phyloP scores from a whole-genome alignment of 2,888 invertebrate species.

The Ophraella communa region DNA sequence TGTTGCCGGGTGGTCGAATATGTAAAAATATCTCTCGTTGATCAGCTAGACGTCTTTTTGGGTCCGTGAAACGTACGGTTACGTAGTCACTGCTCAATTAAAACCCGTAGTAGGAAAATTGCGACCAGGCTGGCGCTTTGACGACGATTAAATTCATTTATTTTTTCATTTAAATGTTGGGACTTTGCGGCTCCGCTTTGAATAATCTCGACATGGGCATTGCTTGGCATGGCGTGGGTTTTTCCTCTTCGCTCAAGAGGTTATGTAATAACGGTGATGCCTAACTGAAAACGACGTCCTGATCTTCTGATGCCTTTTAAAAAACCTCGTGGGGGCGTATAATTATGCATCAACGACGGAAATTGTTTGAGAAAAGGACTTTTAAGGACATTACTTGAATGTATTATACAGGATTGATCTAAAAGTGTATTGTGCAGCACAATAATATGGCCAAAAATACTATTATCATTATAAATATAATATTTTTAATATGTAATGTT shows the following conservation, averaged over 20 bases:
- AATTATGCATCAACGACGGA: neutral
- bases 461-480: too few species aligned
- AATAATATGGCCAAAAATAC: too few species aligned
- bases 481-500: too few species aligned
- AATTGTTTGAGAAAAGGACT: neutral
- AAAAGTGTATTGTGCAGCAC: too few species aligned
- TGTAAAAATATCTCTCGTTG: neutral
- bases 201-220: neutral
- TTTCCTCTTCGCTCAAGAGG: slow-evolving; percentile 3
- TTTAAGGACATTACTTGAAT: too few species aligned
- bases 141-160: neutral
- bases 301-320: neutral
- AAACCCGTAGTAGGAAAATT: neutral
- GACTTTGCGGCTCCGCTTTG: slow-evolving; percentile 6
- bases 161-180: neutral
- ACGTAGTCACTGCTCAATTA: slow-evolving; percentile 1
- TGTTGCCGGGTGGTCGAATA: neutral
- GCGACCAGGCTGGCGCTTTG: neutral
- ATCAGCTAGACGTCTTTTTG: too few species aligned
- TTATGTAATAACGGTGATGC: slow-evolving; percentile 23
- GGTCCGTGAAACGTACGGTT: neutral
- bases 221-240: slow-evolving; percentile 14
- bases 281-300: slow-evolving; percentile 5
- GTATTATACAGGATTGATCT: neutral
- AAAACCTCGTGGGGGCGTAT: neutral